Evolutionary conservation across 2,797 vertebrate species (phyloP).

Genomic region (Mormyrus hasselquistii): DNA sequence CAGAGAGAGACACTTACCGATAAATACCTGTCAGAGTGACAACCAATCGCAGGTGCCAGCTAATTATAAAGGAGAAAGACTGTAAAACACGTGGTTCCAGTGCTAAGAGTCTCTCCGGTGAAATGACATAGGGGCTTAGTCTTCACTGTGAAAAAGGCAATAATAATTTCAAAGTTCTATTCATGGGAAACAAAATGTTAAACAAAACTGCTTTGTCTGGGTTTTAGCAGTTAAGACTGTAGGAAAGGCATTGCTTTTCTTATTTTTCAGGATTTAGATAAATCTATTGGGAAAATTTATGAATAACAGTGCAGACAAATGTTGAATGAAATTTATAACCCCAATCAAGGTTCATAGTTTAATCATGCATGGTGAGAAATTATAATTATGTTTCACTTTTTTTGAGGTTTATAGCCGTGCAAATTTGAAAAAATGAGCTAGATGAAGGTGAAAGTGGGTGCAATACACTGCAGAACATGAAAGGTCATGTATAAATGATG

Average conservation of each 20-base stretch:
- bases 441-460: not conserved
- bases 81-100: not conserved
- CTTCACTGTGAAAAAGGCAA: not conserved
- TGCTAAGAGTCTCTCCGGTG: not conserved
- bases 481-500: not conserved
- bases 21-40: not conserved
- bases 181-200: not conserved
- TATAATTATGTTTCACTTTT: not conserved
- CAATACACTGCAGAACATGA: not conserved
- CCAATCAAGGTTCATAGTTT: not conserved
- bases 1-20: not conserved
- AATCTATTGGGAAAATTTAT: not conserved
- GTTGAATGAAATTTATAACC: not conserved
- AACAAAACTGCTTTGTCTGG: not conserved
- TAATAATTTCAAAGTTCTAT: not conserved
- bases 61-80: not conserved
- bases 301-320: not conserved
- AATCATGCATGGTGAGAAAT: not conserved
- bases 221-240: not conserved
- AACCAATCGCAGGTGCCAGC: not conserved
- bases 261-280: not conserved
- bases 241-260: not conserved
- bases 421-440: not conserved
- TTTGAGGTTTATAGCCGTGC: not conserved
- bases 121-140: not conserved